A percentile compares a stretch with the other conserved stretches of the same genome.
Conservation (phyloP, 2,113 vertebrate genomes). For the Gobiocypris rarus region DNA sequence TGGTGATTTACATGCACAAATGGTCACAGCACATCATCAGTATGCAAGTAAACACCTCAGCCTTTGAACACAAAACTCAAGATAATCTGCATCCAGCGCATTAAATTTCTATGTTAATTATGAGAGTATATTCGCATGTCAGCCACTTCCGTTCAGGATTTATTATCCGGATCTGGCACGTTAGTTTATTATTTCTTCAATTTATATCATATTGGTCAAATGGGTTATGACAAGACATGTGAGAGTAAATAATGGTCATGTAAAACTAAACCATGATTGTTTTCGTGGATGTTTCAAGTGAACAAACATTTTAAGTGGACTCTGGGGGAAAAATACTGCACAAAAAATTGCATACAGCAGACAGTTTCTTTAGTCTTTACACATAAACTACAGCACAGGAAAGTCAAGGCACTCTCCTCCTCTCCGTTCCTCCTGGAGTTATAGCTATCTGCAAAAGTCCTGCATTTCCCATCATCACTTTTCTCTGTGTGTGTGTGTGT, state of each 20-base stretch:
- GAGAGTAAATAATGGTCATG: neutral
- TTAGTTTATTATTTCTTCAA: too few species aligned
- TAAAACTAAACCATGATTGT: neutral
- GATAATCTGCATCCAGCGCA: too few species aligned
- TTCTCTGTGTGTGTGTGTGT: conserved; percentile 3
- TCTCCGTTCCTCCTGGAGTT: conserved; percentile 30
- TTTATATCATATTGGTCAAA: neutral
- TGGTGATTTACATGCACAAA: too few species aligned
- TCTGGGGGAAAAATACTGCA: neutral
- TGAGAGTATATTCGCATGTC: too few species aligned
- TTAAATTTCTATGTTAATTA: too few species aligned
- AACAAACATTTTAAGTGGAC: neutral
- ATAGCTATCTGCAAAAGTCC: conserved; percentile 32
- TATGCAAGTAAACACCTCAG: too few species aligned
- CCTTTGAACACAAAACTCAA: too few species aligned
- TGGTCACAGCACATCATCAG: too few species aligned
- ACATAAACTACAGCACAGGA: neutral
- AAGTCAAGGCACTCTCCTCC: conserved; percentile 42
- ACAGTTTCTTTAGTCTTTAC: conserved; percentile 22
- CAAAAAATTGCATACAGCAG: neutral
- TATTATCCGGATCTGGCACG: too few species aligned
- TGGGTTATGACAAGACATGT: neutral
- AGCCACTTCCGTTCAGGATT: too few species aligned
- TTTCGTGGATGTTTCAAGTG: neutral
- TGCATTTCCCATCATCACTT: conserved; percentile 53